phyloP scores from a whole-genome alignment of 2,888 invertebrate species.

The Hecatera dysodea region DNA sequence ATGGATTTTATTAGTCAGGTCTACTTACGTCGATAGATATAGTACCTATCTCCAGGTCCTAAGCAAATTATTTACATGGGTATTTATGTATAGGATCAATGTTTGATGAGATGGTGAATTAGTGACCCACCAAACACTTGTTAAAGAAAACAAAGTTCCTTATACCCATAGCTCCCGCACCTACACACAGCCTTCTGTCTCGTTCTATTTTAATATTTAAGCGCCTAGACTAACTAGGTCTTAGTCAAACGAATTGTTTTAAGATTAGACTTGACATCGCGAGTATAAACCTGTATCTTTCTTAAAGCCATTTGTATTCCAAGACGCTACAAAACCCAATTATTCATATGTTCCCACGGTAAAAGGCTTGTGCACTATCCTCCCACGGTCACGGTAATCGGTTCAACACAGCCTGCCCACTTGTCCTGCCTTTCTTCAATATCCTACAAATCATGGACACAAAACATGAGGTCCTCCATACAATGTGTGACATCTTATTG shows the following conservation, averaged over 20 bases:
- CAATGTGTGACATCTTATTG: slow-evolving; percentile 49
- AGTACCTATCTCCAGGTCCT: background rate
- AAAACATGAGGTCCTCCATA: slow-evolving; percentile 23
- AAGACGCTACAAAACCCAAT: slow-evolving; percentile 33
- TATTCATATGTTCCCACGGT: slow-evolving; percentile 72
- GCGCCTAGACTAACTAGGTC: background rate
- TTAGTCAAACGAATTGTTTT: background rate
- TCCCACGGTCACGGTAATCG: slow-evolving; percentile 76
- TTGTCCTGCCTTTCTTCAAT: slow-evolving; percentile 61
- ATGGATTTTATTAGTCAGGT: background rate
- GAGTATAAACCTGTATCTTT: background rate
- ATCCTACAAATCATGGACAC: slow-evolving; percentile 49
- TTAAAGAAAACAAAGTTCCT: too few species aligned
- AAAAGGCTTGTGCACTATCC: slow-evolving; percentile 67
- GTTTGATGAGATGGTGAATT: background rate
- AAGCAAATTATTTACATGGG: background rate
- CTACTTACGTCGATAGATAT: background rate
- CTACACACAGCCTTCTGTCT: too few species aligned
- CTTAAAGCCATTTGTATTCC: slow-evolving; percentile 23
- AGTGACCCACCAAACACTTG: too few species aligned
- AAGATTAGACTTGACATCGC: background rate
- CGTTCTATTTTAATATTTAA: too few species aligned
- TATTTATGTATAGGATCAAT: background rate
- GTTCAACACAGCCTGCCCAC: slow-evolving; percentile 55
- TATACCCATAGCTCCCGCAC: too few species aligned